Base-by-base conservation (phyloP, 2,113 vertebrate species). In the Paracanthobrama guichenoti region DNA sequence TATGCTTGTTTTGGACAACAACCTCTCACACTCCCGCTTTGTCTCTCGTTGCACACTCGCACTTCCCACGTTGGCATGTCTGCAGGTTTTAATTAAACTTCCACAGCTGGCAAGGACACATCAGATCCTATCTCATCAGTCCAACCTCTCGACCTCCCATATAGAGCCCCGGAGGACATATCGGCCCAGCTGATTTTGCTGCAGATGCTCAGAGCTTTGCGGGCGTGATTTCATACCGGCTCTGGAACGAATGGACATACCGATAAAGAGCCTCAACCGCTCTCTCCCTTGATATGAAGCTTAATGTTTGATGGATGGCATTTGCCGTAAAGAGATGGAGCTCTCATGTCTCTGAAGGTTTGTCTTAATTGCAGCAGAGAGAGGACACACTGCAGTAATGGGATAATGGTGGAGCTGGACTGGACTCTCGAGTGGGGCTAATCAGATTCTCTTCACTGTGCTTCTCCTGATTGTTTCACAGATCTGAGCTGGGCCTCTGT, bases 311-410 rank as follows among this genome's bases (percentile, higher is more conserved):
- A 92, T 93, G 93, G 89, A 94, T 93, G 89, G 92, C 84, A 81
- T 90, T 73, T 81, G 72, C 89, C 87, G 91, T 91, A 91, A 94
- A 93, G 90, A 93, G 95, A 92, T 93, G 87, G 88, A 85, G 84
- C 90, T 93, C 92, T 92, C 85, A 89, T 93, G 89, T 90, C 87
- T 88, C 87, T 71, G 90, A 94, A 93, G 91, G 93, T 94, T 94
- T 90, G 72, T 86, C 84, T 87, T 94, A 94, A 95, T 95, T 95
- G 94, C 93, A 93, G 90, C 89, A 92, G 90, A 93, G 83, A 95
- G 92, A 90, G 93, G 94, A 93, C 91, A 94, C 91, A 91, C 90
- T 89, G 88, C 84, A 90, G 92, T 94, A 95, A 95, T 94, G 94
- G 93, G 92, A 94, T 97, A 93, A 94, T 92, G 89, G 92, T 90